Conservation (phyloP, 2,797 vertebrate genomes). For the Emys orbicularis region DNA sequence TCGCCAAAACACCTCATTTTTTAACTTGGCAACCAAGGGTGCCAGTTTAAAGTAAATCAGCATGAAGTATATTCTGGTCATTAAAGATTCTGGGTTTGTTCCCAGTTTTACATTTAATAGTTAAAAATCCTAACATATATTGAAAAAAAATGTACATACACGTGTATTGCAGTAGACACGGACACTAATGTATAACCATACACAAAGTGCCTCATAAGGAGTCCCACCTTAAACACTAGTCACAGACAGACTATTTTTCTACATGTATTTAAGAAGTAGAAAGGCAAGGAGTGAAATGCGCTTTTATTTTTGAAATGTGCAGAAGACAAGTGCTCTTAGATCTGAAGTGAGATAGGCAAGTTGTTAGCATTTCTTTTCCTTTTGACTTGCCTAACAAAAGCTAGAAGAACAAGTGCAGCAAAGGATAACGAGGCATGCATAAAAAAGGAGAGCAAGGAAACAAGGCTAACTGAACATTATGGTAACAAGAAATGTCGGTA, state of each 20-base stretch:
- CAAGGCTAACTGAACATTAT: not conserved
- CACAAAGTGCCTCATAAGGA: not conserved
- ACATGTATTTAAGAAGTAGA: slow-evolving; percentile 26
- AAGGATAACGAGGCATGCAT: slow-evolving; percentile 27
- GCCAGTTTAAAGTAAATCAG: slow-evolving; percentile 46
- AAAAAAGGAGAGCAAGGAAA: slow-evolving; percentile 32
- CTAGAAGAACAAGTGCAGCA: slow-evolving; percentile 14
- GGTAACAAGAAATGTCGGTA: slow-evolving; percentile 26
- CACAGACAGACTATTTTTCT: not conserved
- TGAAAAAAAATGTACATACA: not conserved
- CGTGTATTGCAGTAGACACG: not conserved
- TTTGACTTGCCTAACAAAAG: slow-evolving; percentile 33
- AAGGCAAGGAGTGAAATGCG: not conserved
- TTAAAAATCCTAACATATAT: slow-evolving; percentile 8
- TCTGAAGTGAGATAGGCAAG: not conserved
- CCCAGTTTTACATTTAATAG: slow-evolving; percentile 55
- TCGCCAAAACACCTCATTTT: not conserved
- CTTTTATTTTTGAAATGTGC: not conserved
- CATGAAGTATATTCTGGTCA: slow-evolving; percentile 39
- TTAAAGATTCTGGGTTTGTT: slow-evolving; percentile 54
- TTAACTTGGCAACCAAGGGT: slow-evolving; percentile 35
- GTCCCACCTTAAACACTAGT: not conserved
- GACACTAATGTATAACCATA: not conserved
- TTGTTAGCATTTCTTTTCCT: not conserved
- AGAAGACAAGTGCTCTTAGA: not conserved